Evolutionary conservation across 2,113 vertebrate species (phyloP).

Genomic region (Nothoprocta perdicaria): DNA sequence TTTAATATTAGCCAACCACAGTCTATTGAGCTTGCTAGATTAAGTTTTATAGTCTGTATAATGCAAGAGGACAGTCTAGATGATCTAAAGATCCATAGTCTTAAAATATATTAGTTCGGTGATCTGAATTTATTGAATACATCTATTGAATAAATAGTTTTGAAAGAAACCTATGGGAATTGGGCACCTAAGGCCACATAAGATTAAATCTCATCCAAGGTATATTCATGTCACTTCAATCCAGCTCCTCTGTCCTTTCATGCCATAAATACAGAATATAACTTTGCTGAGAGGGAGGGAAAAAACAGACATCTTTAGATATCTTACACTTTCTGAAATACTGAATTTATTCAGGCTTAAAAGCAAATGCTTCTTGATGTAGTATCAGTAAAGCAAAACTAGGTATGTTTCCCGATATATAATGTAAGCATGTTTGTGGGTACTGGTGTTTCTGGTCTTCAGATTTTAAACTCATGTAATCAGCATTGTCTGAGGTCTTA

Average conservation of each 20-base stretch:
- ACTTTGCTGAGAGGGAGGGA: neutral
- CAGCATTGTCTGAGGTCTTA: no score
- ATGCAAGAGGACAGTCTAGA: neutral
- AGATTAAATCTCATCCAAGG: neutral
- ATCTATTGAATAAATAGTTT: constrained; percentile 22
- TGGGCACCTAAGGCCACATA: neutral
- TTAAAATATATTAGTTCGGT: neutral
- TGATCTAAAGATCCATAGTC: neutral
- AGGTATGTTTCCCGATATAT: neutral
- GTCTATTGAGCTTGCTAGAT: neutral
- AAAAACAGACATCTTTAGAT: neutral
- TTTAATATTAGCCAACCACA: neutral
- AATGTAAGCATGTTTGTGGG: neutral
- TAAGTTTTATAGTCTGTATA: constrained; percentile 5
- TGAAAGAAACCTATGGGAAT: neutral
- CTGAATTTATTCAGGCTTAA: neutral
- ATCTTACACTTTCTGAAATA: neutral
- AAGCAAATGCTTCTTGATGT: neutral
- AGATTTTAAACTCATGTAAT: neutral
- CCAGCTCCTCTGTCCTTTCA: neutral
- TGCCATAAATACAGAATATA: neutral
- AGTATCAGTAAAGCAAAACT: neutral
- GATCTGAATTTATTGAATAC: neutral
- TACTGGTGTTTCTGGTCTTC: neutral
- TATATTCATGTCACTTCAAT: neutral